These are phyloP conservation scores for Rotaria sp. DNA, from an alignment of 2,888 invertebrate species.

Conservation along the genomic window DNA sequence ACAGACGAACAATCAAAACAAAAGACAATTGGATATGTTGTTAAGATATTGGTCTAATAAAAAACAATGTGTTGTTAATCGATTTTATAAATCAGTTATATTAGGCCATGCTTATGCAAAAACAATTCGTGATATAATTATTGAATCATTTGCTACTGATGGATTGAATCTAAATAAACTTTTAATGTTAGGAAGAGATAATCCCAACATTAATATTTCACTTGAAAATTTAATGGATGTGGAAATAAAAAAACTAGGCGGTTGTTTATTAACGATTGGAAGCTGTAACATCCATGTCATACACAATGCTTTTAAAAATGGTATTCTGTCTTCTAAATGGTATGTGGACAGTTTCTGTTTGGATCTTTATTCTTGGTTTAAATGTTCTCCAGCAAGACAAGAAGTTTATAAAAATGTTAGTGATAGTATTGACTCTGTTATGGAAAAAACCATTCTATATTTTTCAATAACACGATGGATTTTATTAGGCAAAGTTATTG, in stretches of 20 bases:
- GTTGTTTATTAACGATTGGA: not conserved
- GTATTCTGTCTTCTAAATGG: not conserved
- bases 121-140: not conserved
- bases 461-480: not conserved
- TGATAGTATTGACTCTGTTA: not conserved
- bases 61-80: not conserved
- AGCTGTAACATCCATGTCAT: not conserved
- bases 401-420: not conserved
- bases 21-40: not conserved
- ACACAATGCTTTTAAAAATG: not conserved
- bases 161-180: not conserved
- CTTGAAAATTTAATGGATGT: not conserved
- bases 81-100: not conserved
- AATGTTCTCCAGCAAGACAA: not conserved
- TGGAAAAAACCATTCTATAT: not conserved
- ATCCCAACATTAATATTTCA: not conserved
- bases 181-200: not conserved
- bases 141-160: not conserved
- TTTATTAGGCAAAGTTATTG: not conserved
- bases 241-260: not conserved
- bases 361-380: not conserved
- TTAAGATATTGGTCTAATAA: not conserved
- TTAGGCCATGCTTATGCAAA: not conserved
- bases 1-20: not conserved
- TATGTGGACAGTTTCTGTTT: not conserved